Evolutionary conservation across 2,888 invertebrate species (phyloP).

Genomic region (Tenthredo distinguenda): DNA sequence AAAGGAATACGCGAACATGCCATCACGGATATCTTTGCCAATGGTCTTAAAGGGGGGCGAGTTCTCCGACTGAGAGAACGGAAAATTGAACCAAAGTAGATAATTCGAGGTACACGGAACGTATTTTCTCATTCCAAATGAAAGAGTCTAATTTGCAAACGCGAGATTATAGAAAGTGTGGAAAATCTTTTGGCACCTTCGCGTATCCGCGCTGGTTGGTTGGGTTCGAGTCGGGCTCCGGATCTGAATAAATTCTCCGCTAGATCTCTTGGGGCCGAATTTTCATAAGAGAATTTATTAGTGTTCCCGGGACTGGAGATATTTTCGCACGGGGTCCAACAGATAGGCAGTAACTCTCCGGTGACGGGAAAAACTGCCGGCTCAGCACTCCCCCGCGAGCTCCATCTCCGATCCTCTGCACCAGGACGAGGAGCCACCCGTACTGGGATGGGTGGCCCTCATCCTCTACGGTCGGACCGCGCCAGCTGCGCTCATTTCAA

Average conservation of each 20-base stretch:
- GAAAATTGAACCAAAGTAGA: not conserved
- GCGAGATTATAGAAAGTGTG: not conserved
- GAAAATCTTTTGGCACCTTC: not conserved
- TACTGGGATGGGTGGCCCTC: not conserved
- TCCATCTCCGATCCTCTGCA: constrained; percentile 27
- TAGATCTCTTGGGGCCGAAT: constrained; percentile 59
- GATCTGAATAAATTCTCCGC: constrained; percentile 40
- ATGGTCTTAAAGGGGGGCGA: not conserved
- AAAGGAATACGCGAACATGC: not conserved
- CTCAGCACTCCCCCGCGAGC: constrained; percentile 63
- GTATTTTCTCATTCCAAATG: not conserved
- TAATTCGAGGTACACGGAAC: not conserved
- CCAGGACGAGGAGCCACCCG: constrained; percentile 5
- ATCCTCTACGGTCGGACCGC: constrained; percentile 54
- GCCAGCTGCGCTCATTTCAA: constrained; percentile 71
- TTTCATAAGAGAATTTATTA: constrained; percentile 72
- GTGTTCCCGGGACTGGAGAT: constrained; percentile 56
- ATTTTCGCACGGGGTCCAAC: constrained; percentile 63
- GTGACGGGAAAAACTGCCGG: constrained; percentile 64
- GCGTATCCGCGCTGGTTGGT: not conserved
- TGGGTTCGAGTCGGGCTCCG: not conserved
- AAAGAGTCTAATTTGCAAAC: not conserved
- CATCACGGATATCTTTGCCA: not conserved
- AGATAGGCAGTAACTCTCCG: constrained; percentile 58
- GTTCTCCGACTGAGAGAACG: not conserved